A percentile compares a stretch with the other conserved stretches of the same genome.
Conservation (phyloP, 2,888 invertebrate genomes). For the Bedellia somnulentella region DNA sequence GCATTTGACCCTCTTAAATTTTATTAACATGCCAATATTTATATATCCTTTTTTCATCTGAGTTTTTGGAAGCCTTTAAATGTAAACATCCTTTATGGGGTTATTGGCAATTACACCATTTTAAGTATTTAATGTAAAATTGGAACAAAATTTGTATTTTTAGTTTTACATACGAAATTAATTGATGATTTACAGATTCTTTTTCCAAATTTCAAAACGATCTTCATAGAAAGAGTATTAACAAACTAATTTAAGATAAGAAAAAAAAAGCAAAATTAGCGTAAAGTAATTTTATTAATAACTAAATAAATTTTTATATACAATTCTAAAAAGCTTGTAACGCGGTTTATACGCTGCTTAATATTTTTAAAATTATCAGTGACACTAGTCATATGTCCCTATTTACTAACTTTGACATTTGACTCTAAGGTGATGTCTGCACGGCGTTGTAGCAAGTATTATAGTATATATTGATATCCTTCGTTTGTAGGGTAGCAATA, state of each 20-base stretch:
- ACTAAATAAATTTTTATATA: not conserved
- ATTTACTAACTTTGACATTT: conserved; percentile 26
- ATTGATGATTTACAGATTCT: too few relatives aligned
- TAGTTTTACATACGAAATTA: too few relatives aligned
- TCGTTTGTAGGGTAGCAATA: conserved; percentile 22
- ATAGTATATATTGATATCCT: conserved; percentile 17
- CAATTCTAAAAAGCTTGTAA: not conserved
- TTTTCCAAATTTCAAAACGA: not conserved
- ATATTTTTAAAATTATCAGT: not conserved
- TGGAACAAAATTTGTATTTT: too few relatives aligned
- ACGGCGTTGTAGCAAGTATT: conserved; percentile 28
- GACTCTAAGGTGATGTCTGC: conserved; percentile 26
- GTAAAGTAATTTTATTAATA: not conserved
- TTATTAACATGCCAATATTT: too few relatives aligned
- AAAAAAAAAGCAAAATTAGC: not conserved
- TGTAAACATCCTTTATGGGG: too few relatives aligned
- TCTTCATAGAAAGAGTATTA: not conserved
- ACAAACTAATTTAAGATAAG: not conserved
- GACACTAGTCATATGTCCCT: conserved; percentile 38
- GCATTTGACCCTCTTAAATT: too few relatives aligned
- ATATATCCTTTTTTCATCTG: too few relatives aligned
- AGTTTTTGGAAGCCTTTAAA: too few relatives aligned
- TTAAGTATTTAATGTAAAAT: too few relatives aligned
- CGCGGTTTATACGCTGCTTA: not conserved
- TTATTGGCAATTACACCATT: too few relatives aligned